Conservation (phyloP, 2,797 vertebrate species). For the Rhynchotus rufescens region DNA sequence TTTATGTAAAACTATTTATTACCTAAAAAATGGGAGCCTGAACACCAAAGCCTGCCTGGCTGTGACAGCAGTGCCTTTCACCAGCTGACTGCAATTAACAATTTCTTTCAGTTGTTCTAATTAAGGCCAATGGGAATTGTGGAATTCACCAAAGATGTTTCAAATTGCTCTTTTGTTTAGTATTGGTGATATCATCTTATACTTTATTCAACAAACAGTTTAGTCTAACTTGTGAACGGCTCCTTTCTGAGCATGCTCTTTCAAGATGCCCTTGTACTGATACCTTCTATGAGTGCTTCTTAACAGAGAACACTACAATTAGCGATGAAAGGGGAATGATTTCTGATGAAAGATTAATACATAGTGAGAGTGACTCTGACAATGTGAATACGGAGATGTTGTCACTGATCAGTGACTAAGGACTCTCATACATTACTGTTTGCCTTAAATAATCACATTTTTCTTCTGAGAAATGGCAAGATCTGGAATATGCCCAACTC, state of each 20-base stretch:
- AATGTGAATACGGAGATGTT: not conserved
- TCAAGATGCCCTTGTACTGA: conserved; percentile 23
- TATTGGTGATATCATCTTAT: conserved; percentile 59
- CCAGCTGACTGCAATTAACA: conserved; percentile 80
- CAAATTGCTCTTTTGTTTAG: conserved; percentile 69
- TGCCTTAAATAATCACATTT: not conserved
- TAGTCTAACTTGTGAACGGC: conserved; percentile 65
- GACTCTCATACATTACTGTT: not conserved
- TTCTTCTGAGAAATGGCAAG: not conserved
- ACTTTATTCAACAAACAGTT: conserved; percentile 62
- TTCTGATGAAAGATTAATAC: conserved; percentile 25
- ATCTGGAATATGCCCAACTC: fast-evolving
- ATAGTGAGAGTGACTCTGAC: not conserved
- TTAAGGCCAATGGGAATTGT: conserved; percentile 81
- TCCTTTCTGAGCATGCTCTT: conserved; percentile 41
- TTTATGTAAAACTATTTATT: conserved; percentile 11
- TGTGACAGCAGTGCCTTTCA: conserved; percentile 65
- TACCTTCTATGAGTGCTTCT: not conserved
- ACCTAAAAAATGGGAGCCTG: conserved; percentile 67
- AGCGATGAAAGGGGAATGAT: conserved; percentile 30
- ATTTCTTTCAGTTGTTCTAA: conserved; percentile 82
- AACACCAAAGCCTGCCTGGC: conserved; percentile 70
- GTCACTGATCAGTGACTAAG: not conserved
- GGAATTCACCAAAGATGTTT: conserved; percentile 79
- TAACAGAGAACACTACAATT: conserved; percentile 34